Conservation (phyloP, 2,888 invertebrate species). For the Hypomecis punctinalis region DNA sequence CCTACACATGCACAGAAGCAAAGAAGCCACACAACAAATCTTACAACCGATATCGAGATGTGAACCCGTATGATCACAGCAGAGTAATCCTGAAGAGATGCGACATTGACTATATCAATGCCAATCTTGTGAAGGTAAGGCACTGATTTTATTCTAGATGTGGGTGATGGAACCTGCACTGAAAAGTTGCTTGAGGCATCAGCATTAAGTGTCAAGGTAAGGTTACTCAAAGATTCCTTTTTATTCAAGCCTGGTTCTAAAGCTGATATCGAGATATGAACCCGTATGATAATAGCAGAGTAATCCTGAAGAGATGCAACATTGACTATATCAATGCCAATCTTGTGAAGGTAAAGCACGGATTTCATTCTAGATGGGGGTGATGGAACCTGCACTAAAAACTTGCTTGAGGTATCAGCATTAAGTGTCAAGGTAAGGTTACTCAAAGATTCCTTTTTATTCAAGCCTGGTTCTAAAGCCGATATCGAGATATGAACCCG, state of each 20-base stretch:
- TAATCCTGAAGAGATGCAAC: constrained; percentile 89
- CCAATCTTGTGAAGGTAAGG: constrained; percentile 93
- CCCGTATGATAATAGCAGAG: constrained; percentile 97
- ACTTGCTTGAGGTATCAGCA: too few relatives aligned
- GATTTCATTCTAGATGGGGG: background rate
- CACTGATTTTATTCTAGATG: background rate
- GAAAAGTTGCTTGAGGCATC: too few relatives aligned
- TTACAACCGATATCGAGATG: constrained; percentile 97
- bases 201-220: too few relatives aligned
- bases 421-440: too few relatives aligned
- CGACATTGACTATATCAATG: constrained; percentile 96
- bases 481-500: constrained; percentile 98
- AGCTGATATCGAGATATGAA: constrained; percentile 98
- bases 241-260: constrained; percentile 59
- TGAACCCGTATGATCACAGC: constrained; percentile 97
- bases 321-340: constrained; percentile 98
- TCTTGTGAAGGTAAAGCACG: constrained; percentile 88
- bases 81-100: constrained; percentile 91
- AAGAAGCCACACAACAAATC: constrained; percentile 91
- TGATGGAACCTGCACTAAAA: too few relatives aligned
- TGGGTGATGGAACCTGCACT: too few relatives aligned
- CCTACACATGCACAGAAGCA: constrained; percentile 88
- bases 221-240: too few relatives aligned
- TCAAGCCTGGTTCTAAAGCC: constrained; percentile 85
- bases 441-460: too few relatives aligned